Base-by-base conservation (phyloP, 2,113 vertebrate species). In the Laterallus jamaicensis region DNA sequence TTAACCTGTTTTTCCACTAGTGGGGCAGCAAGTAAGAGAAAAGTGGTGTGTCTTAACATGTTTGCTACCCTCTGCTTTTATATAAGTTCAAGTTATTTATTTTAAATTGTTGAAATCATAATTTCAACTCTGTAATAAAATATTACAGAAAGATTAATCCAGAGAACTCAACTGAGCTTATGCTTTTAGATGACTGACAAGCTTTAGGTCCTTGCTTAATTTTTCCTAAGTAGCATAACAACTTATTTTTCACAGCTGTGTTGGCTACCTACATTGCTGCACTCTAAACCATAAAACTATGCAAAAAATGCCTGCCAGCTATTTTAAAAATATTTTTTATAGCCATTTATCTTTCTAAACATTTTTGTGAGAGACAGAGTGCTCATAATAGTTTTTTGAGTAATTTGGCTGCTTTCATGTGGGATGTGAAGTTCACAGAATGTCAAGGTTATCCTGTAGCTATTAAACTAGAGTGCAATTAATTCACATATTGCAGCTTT, bases 381-480 rank as follows among this genome's bases (percentile, higher is more conserved):
- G 15, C 7, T 55, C 6, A 1, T 74, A 60, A 56, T 21, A 60
- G 15, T 10, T 75, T 81, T 87, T 71, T 81, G 35, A 74, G 39
- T 71, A 93, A 96, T 76, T 86, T 50, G 68, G 40, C 64, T 91
- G 67, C 80, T 93, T 97, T 96, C 81, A 66, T 82, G 60, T 90
- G 71, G 58, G 49, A 68, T 28, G 26, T 75, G 88, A 97, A 94
- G 70, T 96, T 80, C 93, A 92, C 70, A 93, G 52, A 94, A 94
- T 62, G 21, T 93, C 96, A 96, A 95, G 83, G 62, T 97, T 90
- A 76, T 83, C 69, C 71, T 68, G 42, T 77, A 92, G 47, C 92
- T 96, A 75, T 96, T 94, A 97, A 96, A 87, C 9, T 54, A 80
- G 24, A 66, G 28, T 78, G 58, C 29, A 82, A 66, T 88, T 95